These are phyloP conservation scores for Nesospiza acunhae DNA, from an alignment of 2,113 vertebrate genomes.

Conservation along the genomic window DNA sequence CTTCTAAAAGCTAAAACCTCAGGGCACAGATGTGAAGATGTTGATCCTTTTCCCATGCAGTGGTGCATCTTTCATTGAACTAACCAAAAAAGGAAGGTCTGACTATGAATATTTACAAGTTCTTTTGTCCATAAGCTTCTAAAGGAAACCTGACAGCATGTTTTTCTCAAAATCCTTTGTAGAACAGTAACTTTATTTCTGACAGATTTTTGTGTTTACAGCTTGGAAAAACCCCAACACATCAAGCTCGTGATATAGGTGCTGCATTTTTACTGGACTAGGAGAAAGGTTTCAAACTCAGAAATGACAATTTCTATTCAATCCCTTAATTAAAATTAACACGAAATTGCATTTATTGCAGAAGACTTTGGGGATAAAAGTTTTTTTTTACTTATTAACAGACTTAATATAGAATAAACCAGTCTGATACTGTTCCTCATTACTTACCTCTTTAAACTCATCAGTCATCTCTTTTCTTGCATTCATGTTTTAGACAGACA, in stretches of 20 bases:
- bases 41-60: not conserved
- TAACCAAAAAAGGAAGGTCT: not conserved
- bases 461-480: not conserved
- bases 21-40: not conserved
- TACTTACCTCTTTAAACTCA: not conserved
- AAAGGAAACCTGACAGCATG: not conserved
- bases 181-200: not conserved
- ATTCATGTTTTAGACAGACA: not conserved
- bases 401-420: not conserved
- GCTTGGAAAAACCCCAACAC: not conserved
- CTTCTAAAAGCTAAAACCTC: not conserved
- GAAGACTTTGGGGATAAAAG: not conserved
- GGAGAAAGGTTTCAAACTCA: not conserved
- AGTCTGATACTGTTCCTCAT: not conserved
- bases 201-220: not conserved
- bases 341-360: not conserved
- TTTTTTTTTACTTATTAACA: slow-evolving; percentile 8
- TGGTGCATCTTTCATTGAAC: not conserved
- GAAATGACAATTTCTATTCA: not conserved
- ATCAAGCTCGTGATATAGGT: not conserved
- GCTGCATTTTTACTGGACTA: not conserved
- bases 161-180: not conserved
- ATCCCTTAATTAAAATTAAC: slow-evolving; percentile 4
- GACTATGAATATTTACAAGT: slow-evolving; percentile 8
- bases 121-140: not conserved